Percentiles rank a stretch among this genome's conserved stretches.
Conservation (phyloP, 92 coral and sea anemone species). For the Phymanthus crucifer region DNA sequence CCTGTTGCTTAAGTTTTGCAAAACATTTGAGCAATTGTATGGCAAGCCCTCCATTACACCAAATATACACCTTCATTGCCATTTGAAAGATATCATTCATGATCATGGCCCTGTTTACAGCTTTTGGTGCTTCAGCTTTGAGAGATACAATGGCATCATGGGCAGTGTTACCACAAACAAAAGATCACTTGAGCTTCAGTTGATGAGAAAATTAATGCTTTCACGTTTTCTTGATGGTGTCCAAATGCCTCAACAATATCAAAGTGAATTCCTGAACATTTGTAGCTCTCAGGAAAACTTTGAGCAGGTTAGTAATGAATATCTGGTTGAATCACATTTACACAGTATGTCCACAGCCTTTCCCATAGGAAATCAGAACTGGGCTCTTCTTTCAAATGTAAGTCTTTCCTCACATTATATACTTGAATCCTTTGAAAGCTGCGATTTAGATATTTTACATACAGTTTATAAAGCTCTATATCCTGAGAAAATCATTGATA, state of each 20-base stretch:
- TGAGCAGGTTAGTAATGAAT: neutral
- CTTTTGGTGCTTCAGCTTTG: conserved; percentile 69
- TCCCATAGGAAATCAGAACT: neutral
- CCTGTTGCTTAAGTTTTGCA: conserved; percentile 44
- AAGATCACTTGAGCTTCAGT: conserved; percentile 56
- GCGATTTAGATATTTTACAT: neutral
- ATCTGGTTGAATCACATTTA: neutral
- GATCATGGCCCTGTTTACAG: conserved; percentile 58
- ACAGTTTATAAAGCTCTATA: conserved; percentile 18
- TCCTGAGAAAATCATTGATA: conserved; percentile 22
- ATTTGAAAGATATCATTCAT: conserved; percentile 41
- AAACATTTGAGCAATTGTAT: conserved; percentile 33
- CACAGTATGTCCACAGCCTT: conserved; percentile 3
- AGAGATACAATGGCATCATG: conserved; percentile 45
- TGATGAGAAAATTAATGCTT: conserved; percentile 48
- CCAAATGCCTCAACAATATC: conserved; percentile 13
- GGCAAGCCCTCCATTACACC: conserved; percentile 39
- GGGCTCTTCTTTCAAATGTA: conserved; percentile 22
- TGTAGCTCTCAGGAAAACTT: conserved; percentile 1
- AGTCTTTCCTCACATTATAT: conserved; percentile 7
- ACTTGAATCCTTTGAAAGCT: neutral
- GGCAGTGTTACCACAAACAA: conserved; percentile 56
- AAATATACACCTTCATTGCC: conserved; percentile 53
- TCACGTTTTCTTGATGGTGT: neutral
- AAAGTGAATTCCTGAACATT: neutral